A percentile compares a stretch with the other conserved stretches of the same genome.
These are phyloP conservation scores for Meteorus sp. DNA, from an alignment of 1,140 invertebrate genomes.

Conservation along the genomic window DNA sequence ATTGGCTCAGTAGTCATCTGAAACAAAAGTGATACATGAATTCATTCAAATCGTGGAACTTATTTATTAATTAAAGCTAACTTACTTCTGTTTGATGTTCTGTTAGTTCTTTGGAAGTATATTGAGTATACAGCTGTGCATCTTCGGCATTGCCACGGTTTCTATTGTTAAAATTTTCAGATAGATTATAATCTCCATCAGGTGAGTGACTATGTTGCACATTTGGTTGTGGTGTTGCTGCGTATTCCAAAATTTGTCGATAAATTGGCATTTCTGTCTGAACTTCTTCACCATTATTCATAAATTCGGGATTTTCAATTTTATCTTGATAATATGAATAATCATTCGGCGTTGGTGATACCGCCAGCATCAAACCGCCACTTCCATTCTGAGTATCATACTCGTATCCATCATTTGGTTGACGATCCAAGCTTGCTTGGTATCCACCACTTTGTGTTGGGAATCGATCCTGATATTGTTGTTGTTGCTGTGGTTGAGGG, in stretches of 20 bases:
- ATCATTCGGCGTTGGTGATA: constrained; percentile 28
- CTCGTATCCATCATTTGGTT: constrained; percentile 47
- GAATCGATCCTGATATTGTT: constrained; percentile 28
- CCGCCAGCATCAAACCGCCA: constrained; percentile 20
- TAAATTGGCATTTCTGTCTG: constrained; percentile 20
- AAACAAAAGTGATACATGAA: constrained; percentile 3
- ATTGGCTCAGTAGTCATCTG: constrained; percentile 24
- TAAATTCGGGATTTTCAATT: constrained; percentile 35
- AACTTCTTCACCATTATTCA: neutral
- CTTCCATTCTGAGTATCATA: constrained; percentile 39
- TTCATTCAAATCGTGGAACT: neutral
- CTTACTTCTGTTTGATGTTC: constrained; percentile 36
- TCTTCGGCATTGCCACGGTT: constrained; percentile 15
- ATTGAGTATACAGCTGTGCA: constrained; percentile 18
- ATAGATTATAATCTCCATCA: neutral
- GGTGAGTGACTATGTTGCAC: neutral
- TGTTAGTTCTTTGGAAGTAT: constrained; percentile 3
- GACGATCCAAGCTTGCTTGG: constrained; percentile 35
- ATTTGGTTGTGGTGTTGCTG: constrained; percentile 1
- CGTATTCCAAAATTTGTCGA: constrained; percentile 22
- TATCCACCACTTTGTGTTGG: constrained; percentile 23
- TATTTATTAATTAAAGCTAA: neutral
- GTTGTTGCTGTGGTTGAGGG: constrained; percentile 6
- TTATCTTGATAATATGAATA: constrained; percentile 41
- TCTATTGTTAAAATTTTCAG: constrained; percentile 6